Base-by-base conservation (phyloP, 2,888 invertebrate species). In the Crioceris asparagi region DNA sequence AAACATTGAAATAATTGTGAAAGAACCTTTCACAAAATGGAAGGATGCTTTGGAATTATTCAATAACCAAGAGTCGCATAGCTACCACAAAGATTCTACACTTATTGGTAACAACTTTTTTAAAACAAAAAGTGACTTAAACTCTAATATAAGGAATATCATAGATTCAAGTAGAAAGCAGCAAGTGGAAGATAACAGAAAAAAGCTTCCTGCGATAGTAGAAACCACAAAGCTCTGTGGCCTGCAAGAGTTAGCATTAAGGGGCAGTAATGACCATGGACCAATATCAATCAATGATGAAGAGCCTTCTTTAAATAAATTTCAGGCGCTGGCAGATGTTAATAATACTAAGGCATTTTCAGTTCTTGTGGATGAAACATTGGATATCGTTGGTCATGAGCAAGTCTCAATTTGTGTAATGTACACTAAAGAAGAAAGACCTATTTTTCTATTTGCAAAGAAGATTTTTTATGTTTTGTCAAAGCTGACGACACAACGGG, bases 381-480 rank as follows among this genome's bases (percentile, higher is more conserved):
- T 11, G 11, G 29, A 29, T 12, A 29, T 29, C 6, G 6, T 11
- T 29, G 11, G 29, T 11, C 11, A 29, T n/a, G 29, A 29, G 11
- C 29, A 29, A 29, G 11, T 29, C 7, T 29, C 29, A 7, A n/a
- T 29, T 6, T 29, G 29, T 12, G 29, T 29, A 29, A 29, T 10
- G 21, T 7, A 10, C 10, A 21, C 11, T 8, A 6, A 29, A 29
- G 11, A 10, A 21, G 6, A 21, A 21, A 10, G 7, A 10, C 6
- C 6, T 7, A 6, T 6, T 21, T 6, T 21, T 29, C 6, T 12
- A 29, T 29, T 6, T 6, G 5, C 6, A 29, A 29, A 29, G 29
- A 29, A 11, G 29, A 29, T 11, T 29, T 29, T 29, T 12, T 29
- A 29, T 6, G 29, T 7, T 29, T 29, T 29, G 29, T 29, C 6